Evolutionary conservation across 2,888 invertebrate genomes (phyloP).

Genomic region (Drosophila fulvimacula): DNA sequence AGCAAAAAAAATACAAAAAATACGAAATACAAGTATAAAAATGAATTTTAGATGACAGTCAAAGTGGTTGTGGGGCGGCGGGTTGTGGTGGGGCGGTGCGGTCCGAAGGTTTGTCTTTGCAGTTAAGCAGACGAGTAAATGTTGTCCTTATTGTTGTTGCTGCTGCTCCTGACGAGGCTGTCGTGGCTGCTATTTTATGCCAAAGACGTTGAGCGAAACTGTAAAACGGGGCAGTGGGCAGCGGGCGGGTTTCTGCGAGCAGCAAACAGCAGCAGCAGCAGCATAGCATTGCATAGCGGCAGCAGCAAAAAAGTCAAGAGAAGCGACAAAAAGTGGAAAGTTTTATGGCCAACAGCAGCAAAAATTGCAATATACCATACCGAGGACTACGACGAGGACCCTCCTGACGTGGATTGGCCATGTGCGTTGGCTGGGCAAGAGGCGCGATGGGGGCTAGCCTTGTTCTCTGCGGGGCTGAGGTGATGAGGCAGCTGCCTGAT

Average conservation of each 20-base stretch:
- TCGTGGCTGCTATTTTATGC: conserved; percentile 60
- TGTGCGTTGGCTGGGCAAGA: conserved; percentile 6
- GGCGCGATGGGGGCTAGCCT: neutral
- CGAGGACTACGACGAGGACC: conserved; percentile 39
- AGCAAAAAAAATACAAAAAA: conserved; percentile 54
- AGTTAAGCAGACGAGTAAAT: conserved; percentile 81
- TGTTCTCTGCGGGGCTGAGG: conserved; percentile 27
- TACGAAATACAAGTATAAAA: conserved; percentile 78
- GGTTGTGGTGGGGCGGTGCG: conserved; percentile 22
- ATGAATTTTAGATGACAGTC: conserved; percentile 82
- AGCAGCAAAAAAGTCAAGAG: conserved; percentile 39
- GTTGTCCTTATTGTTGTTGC: conserved; percentile 79
- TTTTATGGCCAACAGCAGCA: conserved; percentile 81
- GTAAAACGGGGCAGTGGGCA: conserved; percentile 36
- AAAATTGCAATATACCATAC: conserved; percentile 79
- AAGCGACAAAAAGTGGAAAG: conserved; percentile 77
- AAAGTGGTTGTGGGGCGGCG: conserved; percentile 57
- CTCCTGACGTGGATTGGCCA: conserved; percentile 45
- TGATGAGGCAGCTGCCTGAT: conserved; percentile 58
- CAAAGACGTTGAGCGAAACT: conserved; percentile 55
- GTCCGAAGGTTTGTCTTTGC: conserved; percentile 77
- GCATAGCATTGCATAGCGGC: conserved; percentile 13
- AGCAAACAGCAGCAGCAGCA: conserved; percentile 38
- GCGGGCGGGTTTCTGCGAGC: conserved; percentile 19
- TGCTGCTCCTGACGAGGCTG: conserved; percentile 51